phyloP scores from a whole-genome alignment of 2,888 invertebrate genomes.

The Ectropis crepuscularia region DNA sequence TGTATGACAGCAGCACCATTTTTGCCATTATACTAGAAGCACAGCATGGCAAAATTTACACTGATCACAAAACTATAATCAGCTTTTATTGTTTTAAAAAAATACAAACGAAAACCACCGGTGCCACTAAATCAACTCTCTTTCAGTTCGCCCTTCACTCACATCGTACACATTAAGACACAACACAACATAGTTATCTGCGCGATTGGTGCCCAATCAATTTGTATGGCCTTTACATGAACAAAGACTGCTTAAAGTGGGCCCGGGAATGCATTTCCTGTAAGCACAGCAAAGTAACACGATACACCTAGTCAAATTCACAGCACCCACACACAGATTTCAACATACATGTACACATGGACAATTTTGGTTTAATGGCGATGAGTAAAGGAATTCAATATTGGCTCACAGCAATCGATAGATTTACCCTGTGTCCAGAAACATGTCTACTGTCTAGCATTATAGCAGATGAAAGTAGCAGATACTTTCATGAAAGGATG shows the following conservation, averaged over 20 bases:
- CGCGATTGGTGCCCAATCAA: constrained; percentile 10
- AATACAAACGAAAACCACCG: constrained; percentile 27
- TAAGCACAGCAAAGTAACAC: not conserved
- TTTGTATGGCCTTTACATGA: constrained; percentile 21
- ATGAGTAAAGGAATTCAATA: not conserved
- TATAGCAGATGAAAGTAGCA: constrained; percentile 1
- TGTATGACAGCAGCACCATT: constrained; percentile 26
- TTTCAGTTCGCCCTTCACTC: constrained; percentile 23
- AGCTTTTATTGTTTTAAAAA: constrained; percentile 2
- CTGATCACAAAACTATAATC: constrained; percentile 37
- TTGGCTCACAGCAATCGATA: constrained; percentile 2
- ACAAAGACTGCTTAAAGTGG: constrained; percentile 8
- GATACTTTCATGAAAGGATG: not conserved
- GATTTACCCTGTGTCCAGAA: not conserved
- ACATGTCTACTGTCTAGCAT: not conserved
- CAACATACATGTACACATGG: not conserved
- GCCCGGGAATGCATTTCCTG: not conserved
- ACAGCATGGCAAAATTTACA: constrained; percentile 18
- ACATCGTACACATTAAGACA: constrained; percentile 31
- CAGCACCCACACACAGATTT: not conserved
- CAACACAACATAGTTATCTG: constrained; percentile 27
- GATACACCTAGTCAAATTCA: not conserved
- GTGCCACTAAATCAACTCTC: constrained; percentile 35
- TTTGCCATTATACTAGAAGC: constrained; percentile 42
- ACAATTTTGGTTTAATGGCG: not conserved